phyloP scores from a whole-genome alignment of 2,797 vertebrate genomes.

The Bryconaethiops microstoma region DNA sequence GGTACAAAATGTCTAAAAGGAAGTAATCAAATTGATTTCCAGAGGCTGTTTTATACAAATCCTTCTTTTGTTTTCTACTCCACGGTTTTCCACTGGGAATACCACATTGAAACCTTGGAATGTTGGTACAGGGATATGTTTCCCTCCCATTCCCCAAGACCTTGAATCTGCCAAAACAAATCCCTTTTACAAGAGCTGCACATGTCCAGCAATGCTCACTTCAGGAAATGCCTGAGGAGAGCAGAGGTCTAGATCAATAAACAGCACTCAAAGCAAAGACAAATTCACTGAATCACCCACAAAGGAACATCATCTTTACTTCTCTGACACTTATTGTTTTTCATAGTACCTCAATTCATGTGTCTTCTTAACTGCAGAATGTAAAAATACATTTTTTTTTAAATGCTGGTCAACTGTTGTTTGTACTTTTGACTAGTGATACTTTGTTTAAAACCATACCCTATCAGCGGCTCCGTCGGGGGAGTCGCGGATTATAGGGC shows the following conservation, averaged over 20 bases:
- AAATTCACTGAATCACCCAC: conserved; percentile 65
- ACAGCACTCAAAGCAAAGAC: conserved; percentile 63
- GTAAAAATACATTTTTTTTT: neutral
- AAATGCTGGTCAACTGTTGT: no score
- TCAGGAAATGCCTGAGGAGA: conserved; percentile 80
- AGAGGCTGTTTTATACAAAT: conserved; percentile 66
- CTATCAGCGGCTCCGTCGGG: no score
- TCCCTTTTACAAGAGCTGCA: conserved; percentile 71
- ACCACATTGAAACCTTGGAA: conserved; percentile 76
- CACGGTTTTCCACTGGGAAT: conserved; percentile 69
- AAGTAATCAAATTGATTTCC: conserved; percentile 65
- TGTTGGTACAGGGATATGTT: conserved; percentile 68
- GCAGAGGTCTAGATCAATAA: conserved; percentile 75
- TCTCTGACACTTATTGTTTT: conserved; percentile 42
- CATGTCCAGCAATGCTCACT: conserved; percentile 74
- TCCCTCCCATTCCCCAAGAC: conserved; percentile 44
- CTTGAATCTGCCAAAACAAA: conserved; percentile 78
- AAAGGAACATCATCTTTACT: conserved; percentile 50
- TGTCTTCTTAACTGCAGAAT: neutral
- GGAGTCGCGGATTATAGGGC: no score
- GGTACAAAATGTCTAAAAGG: conserved; percentile 56
- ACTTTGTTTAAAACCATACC: no score
- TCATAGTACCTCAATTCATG: conserved; percentile 31
- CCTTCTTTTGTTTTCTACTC: conserved; percentile 65
- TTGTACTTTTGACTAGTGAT: no score